A percentile compares a stretch with the other conserved stretches of the same genome.
Conservation (phyloP, 2,888 invertebrate species). For the Scaptomyza reducta region DNA sequence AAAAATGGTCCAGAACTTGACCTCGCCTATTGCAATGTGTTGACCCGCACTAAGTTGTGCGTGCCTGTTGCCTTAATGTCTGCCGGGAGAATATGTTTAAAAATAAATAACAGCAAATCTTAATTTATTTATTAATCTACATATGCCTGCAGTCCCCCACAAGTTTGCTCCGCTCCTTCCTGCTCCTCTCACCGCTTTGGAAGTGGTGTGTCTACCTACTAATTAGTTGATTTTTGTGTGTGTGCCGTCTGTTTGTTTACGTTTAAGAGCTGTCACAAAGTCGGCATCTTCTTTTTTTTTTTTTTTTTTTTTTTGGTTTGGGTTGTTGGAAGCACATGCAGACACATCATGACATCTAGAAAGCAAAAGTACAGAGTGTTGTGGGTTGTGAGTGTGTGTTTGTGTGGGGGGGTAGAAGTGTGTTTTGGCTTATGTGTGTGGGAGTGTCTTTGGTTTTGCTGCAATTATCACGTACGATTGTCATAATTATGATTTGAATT, state of each 20-base stretch:
- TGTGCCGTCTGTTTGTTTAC: constrained; percentile 65
- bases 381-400: constrained; percentile 11
- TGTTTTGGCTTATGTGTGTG: constrained; percentile 28
- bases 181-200: constrained; percentile 10
- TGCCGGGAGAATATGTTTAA: constrained; percentile 61
- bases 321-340: constrained; percentile 49
- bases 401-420: constrained; percentile 40
- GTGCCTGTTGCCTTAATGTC: constrained; percentile 50
- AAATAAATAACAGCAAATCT: constrained; percentile 77
- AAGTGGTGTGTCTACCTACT: constrained; percentile 42
- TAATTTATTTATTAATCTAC: constrained; percentile 70
- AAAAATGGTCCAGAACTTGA: constrained; percentile 73
- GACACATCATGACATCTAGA: constrained; percentile 27
- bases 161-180: background rate
- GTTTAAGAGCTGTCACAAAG: constrained; percentile 66
- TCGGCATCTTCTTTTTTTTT: constrained; percentile 38
- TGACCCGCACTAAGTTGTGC: constrained; percentile 63
- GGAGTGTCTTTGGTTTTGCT: constrained; percentile 58
- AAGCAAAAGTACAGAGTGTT: constrained; percentile 6
- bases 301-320: constrained; percentile 26
- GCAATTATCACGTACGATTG: constrained; percentile 83
- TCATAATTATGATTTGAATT: constrained; percentile 83
- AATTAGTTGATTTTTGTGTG: constrained; percentile 60
- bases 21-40: constrained; percentile 68
- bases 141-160: constrained; percentile 29